Evolutionary conservation across 2,797 vertebrate species (phyloP).

Genomic region (Sebastes umbrosus): DNA sequence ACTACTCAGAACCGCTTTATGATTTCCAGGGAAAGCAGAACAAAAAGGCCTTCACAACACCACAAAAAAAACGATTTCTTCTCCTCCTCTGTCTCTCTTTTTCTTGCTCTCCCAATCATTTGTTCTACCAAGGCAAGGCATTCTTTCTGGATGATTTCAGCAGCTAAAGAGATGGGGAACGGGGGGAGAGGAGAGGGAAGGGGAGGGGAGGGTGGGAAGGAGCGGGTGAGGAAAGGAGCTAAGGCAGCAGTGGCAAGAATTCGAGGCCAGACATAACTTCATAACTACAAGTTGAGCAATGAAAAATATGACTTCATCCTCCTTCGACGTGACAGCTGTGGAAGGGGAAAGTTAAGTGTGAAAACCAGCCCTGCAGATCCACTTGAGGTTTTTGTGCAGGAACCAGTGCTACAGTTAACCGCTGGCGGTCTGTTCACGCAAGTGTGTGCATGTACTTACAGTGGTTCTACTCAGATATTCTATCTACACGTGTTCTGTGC

Average conservation of each 20-base stretch:
- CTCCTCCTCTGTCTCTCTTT: conserved; percentile 38
- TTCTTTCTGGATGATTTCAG: conserved; percentile 82
- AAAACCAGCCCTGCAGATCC: conserved; percentile 50
- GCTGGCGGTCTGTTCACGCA: background rate
- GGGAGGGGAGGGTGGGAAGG: background rate
- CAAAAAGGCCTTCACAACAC: conserved; percentile 45
- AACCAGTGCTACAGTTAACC: background rate
- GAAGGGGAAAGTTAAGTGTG: conserved; percentile 56
- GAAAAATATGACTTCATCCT: conserved; percentile 78
- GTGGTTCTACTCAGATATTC: background rate
- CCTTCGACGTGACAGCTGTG: conserved; percentile 65
- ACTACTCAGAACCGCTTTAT: conserved; percentile 56
- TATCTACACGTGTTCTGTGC: background rate
- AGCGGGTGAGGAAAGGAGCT: conserved; percentile 33
- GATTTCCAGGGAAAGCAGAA: conserved; percentile 62
- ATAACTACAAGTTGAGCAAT: conserved; percentile 76
- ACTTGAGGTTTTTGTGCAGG: conserved; percentile 39
- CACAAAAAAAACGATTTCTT: conserved; percentile 37
- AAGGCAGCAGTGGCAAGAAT: conserved; percentile 69
- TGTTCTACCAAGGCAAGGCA: conserved; percentile 73
- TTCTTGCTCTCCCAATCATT: conserved; percentile 61
- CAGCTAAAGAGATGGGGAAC: conserved; percentile 53
- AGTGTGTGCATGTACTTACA: background rate
- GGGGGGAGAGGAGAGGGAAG: background rate
- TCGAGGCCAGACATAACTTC: conserved; percentile 78